These are phyloP conservation scores for Cenopis cana DNA, from an alignment of 2,888 invertebrate species.

Conservation along the genomic window DNA sequence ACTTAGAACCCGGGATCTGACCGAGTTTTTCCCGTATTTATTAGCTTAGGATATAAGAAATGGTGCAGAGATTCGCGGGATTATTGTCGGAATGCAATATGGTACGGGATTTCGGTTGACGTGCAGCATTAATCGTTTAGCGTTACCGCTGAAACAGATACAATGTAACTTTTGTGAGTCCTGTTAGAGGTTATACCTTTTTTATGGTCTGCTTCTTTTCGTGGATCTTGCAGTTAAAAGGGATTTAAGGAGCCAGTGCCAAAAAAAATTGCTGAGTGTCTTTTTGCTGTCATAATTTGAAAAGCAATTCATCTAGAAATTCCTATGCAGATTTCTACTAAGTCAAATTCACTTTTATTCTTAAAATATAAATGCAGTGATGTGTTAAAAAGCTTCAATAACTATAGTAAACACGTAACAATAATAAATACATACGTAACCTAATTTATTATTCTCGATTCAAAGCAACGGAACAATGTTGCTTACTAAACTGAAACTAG, in stretches of 20 bases:
- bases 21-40: conserved; percentile 81
- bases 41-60: conserved; percentile 77
- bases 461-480: not conserved
- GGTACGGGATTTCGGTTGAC: conserved; percentile 58
- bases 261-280: too few relatives aligned
- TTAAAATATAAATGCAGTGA: not conserved
- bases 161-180: not conserved
- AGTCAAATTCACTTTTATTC: not conserved
- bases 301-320: too few relatives aligned
- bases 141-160: conserved; percentile 20
- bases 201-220: not conserved
- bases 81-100: conserved; percentile 73
- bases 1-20: conserved; percentile 71
- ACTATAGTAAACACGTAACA: too few relatives aligned
- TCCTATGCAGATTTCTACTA: not conserved
- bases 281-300: too few relatives aligned
- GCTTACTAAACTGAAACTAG: conserved; percentile 13
- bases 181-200: not conserved
- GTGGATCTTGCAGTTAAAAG: not conserved
- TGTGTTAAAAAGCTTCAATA: too few relatives aligned
- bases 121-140: conserved; percentile 44
- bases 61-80: conserved; percentile 67
- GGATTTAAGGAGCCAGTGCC: too few relatives aligned
- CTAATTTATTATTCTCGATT: too few relatives aligned
- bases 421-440: too few relatives aligned